phyloP scores from a whole-genome alignment of 92 coral and sea anemone genomes.

The Umimayanthus chanpuru region DNA sequence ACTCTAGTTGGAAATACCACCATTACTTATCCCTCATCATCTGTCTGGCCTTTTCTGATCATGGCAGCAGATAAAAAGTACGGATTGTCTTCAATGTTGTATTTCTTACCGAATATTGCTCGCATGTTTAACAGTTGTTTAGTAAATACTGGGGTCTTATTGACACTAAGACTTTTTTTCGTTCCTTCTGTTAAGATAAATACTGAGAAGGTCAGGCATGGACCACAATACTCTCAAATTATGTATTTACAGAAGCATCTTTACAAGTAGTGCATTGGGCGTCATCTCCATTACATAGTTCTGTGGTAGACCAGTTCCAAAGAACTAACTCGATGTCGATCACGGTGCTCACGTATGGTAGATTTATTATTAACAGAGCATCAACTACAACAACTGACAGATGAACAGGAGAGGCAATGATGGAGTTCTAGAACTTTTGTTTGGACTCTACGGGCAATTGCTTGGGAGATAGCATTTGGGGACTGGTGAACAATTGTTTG shows the following conservation, averaged over 20 bases:
- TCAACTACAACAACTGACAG: neutral
- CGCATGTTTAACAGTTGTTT: conserved; percentile 1
- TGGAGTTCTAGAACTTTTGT: neutral
- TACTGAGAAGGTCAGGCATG: neutral
- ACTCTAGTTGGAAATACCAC: too few relatives aligned
- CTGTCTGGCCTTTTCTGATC: too few relatives aligned
- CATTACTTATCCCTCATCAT: too few relatives aligned
- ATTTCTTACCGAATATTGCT: neutral
- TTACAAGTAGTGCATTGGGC: neutral
- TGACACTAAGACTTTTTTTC: neutral
- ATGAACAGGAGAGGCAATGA: neutral
- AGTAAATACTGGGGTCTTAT: neutral
- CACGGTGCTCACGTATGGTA: neutral
- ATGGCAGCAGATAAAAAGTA: conserved; percentile 2
- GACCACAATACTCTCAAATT: neutral
- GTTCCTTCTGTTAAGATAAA: neutral
- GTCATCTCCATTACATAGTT: neutral
- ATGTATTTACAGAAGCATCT: neutral
- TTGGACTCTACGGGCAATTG: neutral
- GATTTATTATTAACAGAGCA: neutral
- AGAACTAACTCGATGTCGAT: conserved; percentile 19
- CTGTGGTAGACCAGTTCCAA: conserved; percentile 16
- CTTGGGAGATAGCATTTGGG: neutral
- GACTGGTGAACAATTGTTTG: conserved; percentile 3
- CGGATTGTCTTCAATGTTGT: neutral